Evolutionary conservation across 2,797 vertebrate genomes (phyloP).

Genomic region (Sylvilagus floridanus): DNA sequence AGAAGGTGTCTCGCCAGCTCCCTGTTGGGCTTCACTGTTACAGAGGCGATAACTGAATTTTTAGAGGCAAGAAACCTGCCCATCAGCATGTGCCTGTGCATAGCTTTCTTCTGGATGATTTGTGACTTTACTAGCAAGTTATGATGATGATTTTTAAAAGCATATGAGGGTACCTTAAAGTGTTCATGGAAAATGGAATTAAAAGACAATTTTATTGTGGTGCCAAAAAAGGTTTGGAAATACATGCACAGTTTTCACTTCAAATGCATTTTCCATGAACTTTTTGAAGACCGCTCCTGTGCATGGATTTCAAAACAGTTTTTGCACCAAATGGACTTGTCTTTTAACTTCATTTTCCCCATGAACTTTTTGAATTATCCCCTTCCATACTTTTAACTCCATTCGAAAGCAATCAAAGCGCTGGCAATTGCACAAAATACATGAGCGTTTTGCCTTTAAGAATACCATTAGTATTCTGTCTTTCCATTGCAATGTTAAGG

Average conservation of each 20-base stretch:
- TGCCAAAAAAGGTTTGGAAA: too few relatives aligned
- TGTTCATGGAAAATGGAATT: too few relatives aligned
- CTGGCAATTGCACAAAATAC: slow-evolving; percentile 25
- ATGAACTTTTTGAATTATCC: too few relatives aligned
- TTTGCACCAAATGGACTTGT: too few relatives aligned
- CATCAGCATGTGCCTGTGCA: neutral
- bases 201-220: too few relatives aligned
- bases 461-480: slow-evolving; percentile 55
- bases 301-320: too few relatives aligned
- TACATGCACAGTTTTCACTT: too few relatives aligned
- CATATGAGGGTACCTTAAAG: neutral
- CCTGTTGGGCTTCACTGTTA: slow-evolving; percentile 53
- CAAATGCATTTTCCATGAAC: too few relatives aligned
- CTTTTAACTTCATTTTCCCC: too few relatives aligned
- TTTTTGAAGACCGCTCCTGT: too few relatives aligned
- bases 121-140: slow-evolving; percentile 56
- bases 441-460: neutral
- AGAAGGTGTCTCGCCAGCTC: slow-evolving; percentile 37
- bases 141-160: slow-evolving; percentile 52
- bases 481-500: slow-evolving; percentile 58
- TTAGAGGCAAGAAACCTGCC: slow-evolving; percentile 24
- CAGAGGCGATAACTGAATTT: slow-evolving; percentile 47
- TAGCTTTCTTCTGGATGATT: neutral
- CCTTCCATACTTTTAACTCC: neutral
- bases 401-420: slow-evolving; percentile 65